Conservation (phyloP, 35 echinoderm and acorn worm genomes). For the Hemicentrotus pulcherrimus region DNA sequence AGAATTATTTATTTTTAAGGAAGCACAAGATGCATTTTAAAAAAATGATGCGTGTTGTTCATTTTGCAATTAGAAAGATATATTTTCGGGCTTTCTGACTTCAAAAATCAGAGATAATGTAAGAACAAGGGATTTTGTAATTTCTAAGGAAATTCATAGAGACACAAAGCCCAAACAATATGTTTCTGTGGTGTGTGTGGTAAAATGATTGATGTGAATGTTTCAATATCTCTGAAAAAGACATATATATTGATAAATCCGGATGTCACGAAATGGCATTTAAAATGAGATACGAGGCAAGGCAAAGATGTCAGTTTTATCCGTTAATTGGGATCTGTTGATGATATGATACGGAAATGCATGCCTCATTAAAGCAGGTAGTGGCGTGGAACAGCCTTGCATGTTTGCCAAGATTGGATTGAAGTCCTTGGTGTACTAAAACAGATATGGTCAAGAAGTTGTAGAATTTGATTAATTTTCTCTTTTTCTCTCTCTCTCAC, state of each 20-base stretch:
- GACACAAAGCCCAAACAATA: neutral
- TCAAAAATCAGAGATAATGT: too few relatives aligned
- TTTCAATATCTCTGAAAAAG: neutral
- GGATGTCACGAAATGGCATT: neutral
- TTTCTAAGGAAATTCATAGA: neutral
- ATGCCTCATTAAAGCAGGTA: constrained; percentile 23
- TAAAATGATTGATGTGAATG: neutral
- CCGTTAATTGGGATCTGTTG: neutral
- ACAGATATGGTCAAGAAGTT: neutral
- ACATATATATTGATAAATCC: neutral
- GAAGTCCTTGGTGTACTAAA: neutral
- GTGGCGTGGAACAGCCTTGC: neutral
- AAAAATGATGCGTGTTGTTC: too few relatives aligned
- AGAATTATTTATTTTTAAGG: neutral
- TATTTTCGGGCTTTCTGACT: too few relatives aligned
- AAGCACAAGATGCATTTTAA: too few relatives aligned
- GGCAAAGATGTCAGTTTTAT: neutral
- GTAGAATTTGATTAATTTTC: constrained; percentile 6
- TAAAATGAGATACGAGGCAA: neutral
- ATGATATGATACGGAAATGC: constrained; percentile 29
- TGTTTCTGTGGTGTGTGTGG: neutral
- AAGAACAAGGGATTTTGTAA: neutral
- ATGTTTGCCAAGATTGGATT: constrained; percentile 2
- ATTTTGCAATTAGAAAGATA: too few relatives aligned
- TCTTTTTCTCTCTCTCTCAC: neutral